These are phyloP conservation scores for Lacanobia oleracea DNA, from an alignment of 2,888 invertebrate species.

Conservation along the genomic window DNA sequence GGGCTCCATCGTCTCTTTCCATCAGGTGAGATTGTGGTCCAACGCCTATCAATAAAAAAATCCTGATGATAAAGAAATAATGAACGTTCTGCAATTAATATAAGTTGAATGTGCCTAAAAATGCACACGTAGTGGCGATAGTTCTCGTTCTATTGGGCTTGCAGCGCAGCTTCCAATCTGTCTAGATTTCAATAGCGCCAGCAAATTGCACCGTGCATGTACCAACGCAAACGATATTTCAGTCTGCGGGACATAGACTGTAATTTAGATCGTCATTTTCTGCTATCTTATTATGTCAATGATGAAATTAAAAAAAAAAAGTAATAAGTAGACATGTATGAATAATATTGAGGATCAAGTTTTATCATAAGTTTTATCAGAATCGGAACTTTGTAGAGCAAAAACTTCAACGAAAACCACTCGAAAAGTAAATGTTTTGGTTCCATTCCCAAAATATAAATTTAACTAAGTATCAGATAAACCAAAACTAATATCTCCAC, in stretches of 20 bases:
- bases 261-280: slow-evolving; percentile 15
- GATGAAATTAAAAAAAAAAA: no score
- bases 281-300: neutral
- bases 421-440: neutral
- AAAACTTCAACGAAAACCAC: neutral
- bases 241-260: slow-evolving; percentile 15
- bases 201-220: slow-evolving; percentile 46
- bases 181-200: slow-evolving; percentile 48
- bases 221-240: slow-evolving; percentile 47
- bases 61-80: slow-evolving; percentile 13
- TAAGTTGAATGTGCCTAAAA: slow-evolving; percentile 24
- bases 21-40: no score
- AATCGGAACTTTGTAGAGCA: neutral
- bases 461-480: neutral
- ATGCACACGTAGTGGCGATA: slow-evolving; percentile 19
- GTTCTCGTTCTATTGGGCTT: slow-evolving; percentile 18
- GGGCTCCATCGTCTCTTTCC: no score
- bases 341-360: neutral
- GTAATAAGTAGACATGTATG: neutral
- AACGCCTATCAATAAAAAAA: no score
- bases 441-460: slow-evolving; percentile 14
- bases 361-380: slow-evolving; percentile 21
- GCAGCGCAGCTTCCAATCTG: slow-evolving; percentile 39
- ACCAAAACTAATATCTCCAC: neutral
- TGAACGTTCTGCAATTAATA: neutral